Evolutionary conservation across 2,888 invertebrate species (phyloP).

Genomic region (Drosophila subsilvestris): DNA sequence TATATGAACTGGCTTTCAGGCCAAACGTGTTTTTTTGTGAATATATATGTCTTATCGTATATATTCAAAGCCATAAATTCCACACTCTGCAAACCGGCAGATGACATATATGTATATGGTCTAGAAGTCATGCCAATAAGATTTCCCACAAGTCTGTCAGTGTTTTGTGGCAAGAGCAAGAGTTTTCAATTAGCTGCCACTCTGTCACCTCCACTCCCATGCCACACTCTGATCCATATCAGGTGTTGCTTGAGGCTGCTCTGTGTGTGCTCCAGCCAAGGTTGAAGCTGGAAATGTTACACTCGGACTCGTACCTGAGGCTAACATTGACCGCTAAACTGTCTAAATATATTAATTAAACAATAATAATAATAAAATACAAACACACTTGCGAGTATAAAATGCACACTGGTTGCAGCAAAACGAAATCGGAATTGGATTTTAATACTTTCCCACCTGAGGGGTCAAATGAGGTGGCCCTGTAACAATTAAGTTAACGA

Average conservation of each 20-base stretch:
- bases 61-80: slow-evolving; percentile 22
- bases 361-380: slow-evolving; percentile 59
- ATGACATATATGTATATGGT: slow-evolving; percentile 25
- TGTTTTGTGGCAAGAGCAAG: slow-evolving; percentile 22
- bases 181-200: slow-evolving; percentile 67
- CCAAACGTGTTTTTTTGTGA: slow-evolving; percentile 21
- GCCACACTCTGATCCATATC: slow-evolving; percentile 63
- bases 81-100: slow-evolving; percentile 25
- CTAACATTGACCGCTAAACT: slow-evolving; percentile 67
- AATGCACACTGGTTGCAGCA: slow-evolving; percentile 58
- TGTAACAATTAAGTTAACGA: slow-evolving; percentile 31
- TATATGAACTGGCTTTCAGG: slow-evolving; percentile 25
- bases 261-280: slow-evolving; percentile 46
- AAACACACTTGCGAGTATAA: background rate
- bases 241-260: slow-evolving; percentile 32
- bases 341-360: slow-evolving; percentile 73
- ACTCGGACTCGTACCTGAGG: slow-evolving; percentile 38
- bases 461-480: slow-evolving; percentile 31
- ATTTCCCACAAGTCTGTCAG: slow-evolving; percentile 18
- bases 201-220: background rate
- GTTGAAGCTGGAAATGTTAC: slow-evolving; percentile 68
- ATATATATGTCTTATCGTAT: no score
- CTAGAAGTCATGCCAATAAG: slow-evolving; percentile 28
- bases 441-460: slow-evolving; percentile 32
- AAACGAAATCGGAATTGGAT: slow-evolving; percentile 8